Conservation (phyloP, 2,888 invertebrate species). For the Ommatoiulus sabulosus region DNA sequence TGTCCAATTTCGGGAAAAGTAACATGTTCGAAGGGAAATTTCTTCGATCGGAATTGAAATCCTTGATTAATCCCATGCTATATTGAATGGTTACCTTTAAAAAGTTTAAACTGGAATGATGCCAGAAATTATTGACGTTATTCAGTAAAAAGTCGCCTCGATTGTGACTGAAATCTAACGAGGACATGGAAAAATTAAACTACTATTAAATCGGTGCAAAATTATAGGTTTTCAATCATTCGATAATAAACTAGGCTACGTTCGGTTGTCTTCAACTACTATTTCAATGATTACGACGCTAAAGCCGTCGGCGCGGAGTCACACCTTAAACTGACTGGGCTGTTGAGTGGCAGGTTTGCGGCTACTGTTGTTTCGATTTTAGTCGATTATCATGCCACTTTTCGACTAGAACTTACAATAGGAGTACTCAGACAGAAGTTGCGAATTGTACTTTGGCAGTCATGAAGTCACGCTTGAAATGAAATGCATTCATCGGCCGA, state of each 20-base stretch:
- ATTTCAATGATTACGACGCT: background rate
- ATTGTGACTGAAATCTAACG: too few species aligned
- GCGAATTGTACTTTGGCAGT: too few species aligned
- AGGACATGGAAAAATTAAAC: background rate
- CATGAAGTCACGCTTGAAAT: too few species aligned
- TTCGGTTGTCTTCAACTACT: constrained; percentile 11
- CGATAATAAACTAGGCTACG: constrained; percentile 2
- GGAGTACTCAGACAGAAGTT: too few species aligned
- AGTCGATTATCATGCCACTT: background rate
- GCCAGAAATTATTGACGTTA: background rate
- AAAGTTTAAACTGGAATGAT: background rate
- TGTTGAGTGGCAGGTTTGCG: background rate
- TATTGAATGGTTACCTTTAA: too few species aligned
- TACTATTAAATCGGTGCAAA: background rate
- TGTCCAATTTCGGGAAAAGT: too few species aligned
- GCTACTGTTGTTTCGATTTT: background rate
- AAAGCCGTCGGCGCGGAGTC: background rate
- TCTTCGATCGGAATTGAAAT: too few species aligned
- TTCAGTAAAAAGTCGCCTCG: too few species aligned
- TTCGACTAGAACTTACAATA: background rate
- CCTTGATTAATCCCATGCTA: too few species aligned
- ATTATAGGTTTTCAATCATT: constrained; percentile 13
- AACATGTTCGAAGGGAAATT: too few species aligned
- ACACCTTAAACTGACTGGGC: background rate
- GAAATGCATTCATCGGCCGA: too few species aligned